A percentile compares a stretch with the other conserved stretches of the same genome.
Evolutionary conservation across 2,797 vertebrate genomes (phyloP).

Genomic region (Jordanella pulchra): DNA sequence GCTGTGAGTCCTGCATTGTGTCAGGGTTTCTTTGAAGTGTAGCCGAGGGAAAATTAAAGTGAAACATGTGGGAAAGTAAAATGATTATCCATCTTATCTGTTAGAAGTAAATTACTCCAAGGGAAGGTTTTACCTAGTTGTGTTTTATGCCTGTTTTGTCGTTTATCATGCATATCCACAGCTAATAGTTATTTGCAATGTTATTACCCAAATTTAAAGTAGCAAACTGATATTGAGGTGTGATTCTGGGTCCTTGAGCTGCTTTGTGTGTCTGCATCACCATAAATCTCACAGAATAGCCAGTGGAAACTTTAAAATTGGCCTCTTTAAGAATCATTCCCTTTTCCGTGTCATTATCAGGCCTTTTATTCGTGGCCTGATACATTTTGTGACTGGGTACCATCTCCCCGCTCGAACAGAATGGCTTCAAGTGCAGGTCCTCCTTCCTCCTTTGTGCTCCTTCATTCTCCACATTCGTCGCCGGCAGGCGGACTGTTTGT

Average conservation of each 20-base stretch:
- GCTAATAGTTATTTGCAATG: constrained; percentile 20
- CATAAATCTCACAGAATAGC: constrained; percentile 8
- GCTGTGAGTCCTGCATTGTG: background rate
- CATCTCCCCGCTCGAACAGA: background rate
- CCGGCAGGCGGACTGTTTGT: background rate
- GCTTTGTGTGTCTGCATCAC: background rate
- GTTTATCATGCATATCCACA: constrained; percentile 3
- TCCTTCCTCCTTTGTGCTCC: background rate
- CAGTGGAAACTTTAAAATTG: constrained; percentile 1
- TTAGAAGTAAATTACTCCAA: background rate
- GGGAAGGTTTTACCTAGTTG: background rate
- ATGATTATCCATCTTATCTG: background rate
- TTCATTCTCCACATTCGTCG: background rate
- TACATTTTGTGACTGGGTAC: background rate
- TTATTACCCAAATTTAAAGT: constrained; percentile 13
- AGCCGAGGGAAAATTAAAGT: background rate
- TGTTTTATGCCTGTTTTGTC: background rate
- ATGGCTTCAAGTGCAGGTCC: background rate
- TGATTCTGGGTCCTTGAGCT: background rate
- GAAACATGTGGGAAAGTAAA: background rate
- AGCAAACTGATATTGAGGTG: background rate
- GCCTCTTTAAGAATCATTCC: background rate
- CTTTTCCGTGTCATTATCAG: background rate
- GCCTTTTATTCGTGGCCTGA: background rate
- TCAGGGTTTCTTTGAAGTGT: background rate